Percentiles rank a stretch among this genome's conserved stretches.
phyloP scores from a whole-genome alignment of 1,140 invertebrate genomes.

The Phthorimaea operculella region DNA sequence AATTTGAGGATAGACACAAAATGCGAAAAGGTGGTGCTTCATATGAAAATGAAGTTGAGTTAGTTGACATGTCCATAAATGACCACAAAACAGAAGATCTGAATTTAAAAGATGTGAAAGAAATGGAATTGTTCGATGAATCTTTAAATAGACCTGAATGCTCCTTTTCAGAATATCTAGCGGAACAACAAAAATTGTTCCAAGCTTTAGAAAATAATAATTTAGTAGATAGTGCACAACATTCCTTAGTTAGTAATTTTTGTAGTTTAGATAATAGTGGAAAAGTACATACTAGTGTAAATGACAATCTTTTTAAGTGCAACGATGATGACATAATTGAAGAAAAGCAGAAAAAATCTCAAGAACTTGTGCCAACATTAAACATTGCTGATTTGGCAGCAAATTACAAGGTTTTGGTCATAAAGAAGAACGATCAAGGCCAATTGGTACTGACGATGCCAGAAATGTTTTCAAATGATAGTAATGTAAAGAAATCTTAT shows the following conservation, averaged over 20 bases:
- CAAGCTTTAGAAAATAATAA: conserved; percentile 14
- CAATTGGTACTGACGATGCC: no score
- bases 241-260: neutral
- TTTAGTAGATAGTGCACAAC: neutral
- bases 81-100: neutral
- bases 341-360: neutral
- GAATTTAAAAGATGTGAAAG: neutral
- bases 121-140: no score
- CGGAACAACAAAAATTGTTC: conserved; percentile 21
- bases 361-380: neutral
- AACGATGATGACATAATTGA: neutral
- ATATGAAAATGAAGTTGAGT: neutral
- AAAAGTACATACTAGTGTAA: neutral
- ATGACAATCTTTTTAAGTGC: neutral
- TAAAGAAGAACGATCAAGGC: no score
- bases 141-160: neutral
- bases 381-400: no score
- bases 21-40: neutral
- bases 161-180: conserved; percentile 14
- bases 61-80: conserved; percentile 4
- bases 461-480: no score
- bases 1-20: conserved; percentile 19
- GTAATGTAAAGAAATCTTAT: no score
- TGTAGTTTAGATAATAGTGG: neutral
- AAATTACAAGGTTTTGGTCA: no score